Conservation (phyloP, 2,888 invertebrate genomes). For the Heliconius cydno region DNA sequence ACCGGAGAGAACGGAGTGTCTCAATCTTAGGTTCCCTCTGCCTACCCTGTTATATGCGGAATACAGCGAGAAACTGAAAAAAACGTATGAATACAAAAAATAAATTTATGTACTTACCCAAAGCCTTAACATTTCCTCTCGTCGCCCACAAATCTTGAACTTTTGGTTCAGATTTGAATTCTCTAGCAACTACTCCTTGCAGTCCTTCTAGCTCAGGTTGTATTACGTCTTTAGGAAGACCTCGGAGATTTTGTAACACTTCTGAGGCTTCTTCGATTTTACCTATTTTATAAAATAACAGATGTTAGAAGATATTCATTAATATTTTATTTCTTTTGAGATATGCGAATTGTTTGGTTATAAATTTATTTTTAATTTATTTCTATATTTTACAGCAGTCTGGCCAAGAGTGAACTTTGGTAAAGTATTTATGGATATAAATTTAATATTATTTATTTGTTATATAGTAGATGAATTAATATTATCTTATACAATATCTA, state of each 20-base stretch:
- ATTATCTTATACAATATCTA: too few relatives aligned
- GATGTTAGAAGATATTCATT: neutral
- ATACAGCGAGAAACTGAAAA: too few relatives aligned
- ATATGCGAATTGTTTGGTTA: neutral
- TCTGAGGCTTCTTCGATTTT: slow-evolving; percentile 84
- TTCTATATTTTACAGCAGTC: too few relatives aligned
- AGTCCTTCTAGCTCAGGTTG: slow-evolving; percentile 84
- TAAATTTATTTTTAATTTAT: neutral
- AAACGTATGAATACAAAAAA: too few relatives aligned
- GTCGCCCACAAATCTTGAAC: slow-evolving; percentile 86
- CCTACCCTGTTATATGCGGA: too few relatives aligned
- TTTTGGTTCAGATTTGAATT: slow-evolving; percentile 67
- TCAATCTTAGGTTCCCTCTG: too few relatives aligned
- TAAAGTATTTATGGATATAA: too few relatives aligned
- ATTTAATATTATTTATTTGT: too few relatives aligned
- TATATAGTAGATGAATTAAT: too few relatives aligned
- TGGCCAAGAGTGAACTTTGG: too few relatives aligned
- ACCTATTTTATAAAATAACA: slow-evolving; percentile 53
- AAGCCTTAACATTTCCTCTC: slow-evolving; percentile 88
- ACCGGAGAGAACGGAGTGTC: too few relatives aligned
- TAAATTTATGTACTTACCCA: slow-evolving; percentile 69
- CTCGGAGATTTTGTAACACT: slow-evolving; percentile 87
- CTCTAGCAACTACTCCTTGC: slow-evolving; percentile 67
- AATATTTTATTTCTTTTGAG: too few relatives aligned
- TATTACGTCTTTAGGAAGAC: slow-evolving; percentile 82